Evolutionary conservation across 2,797 vertebrate genomes (phyloP), one percentile per base, ranked within the genome.

Genomic region (Hypotaenidia philippensis): DNA sequence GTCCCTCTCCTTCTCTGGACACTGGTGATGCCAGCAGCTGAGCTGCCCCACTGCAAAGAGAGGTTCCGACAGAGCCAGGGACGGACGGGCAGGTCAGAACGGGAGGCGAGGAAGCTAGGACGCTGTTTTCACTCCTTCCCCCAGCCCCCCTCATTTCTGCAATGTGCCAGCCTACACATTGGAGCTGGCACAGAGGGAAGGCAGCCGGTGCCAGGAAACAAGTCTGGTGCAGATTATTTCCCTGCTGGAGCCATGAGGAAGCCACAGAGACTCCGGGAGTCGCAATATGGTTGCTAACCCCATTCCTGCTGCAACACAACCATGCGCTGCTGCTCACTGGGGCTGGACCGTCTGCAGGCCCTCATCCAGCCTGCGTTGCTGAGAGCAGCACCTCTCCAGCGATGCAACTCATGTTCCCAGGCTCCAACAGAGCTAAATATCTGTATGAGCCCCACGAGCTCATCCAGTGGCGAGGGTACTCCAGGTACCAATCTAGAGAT

Each of bases 131-230:
- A 44, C 47, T 79, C 55, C n/a, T 65, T 69, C 31, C 56, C 66
- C 61, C 6, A 1, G 34, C 29, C 68, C 38, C n/a, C 40, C 83
- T 49, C 36, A 34, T 36, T 74, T 41, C 83, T 85, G 65, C 78
- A 41, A 87, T 32, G 93, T 96, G 95, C 89, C 92, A 96, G 96
- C 94, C 92, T 89, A 96, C 94, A 97, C 94, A 94, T 45, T 83
- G 83, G 83, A 94, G 93, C 65, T 95, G 96, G 95, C 93, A 89
- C 71, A 6, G 49, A 61, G 61, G 69, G 86, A 86, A 74, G 56
- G 55, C 27, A 53, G 57, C 5, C 21, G 18, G 72, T 96, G 96
- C 96, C 94, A 96, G 92, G 14, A 96, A 93, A 78, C 82, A 80
- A 93, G 95, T 96, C 84, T 96, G 93, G 79, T 93, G 91, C 82